A percentile compares a stretch with the other conserved stretches of the same genome.
phyloP scores from a whole-genome alignment of 1,140 invertebrate genomes.

The Drosophila littoralis region DNA sequence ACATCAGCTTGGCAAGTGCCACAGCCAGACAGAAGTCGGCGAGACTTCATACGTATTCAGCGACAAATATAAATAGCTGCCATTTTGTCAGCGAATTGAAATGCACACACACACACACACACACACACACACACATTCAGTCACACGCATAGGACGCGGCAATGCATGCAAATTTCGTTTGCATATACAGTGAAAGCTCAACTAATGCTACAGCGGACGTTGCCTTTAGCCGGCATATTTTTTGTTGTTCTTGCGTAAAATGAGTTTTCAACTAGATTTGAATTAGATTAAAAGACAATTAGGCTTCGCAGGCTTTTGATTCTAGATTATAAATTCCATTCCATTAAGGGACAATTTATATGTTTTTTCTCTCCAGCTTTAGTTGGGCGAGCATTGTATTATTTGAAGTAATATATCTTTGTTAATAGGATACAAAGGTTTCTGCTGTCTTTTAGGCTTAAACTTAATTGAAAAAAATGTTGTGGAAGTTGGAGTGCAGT shows the following conservation, averaged over 20 bases:
- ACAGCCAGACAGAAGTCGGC: constrained; percentile 43
- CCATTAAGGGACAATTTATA: too few relatives aligned
- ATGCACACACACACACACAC: constrained; percentile 19
- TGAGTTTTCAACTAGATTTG: background rate
- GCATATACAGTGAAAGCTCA: constrained; percentile 24
- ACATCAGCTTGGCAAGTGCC: constrained; percentile 77
- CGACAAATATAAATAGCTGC: constrained; percentile 52
- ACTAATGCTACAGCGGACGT: background rate
- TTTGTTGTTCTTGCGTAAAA: background rate
- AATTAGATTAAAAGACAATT: too few relatives aligned
- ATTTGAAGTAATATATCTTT: too few relatives aligned
- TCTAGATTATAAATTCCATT: too few relatives aligned
- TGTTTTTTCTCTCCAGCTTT: too few relatives aligned
- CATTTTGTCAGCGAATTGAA: constrained; percentile 49
- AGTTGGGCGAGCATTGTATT: too few relatives aligned
- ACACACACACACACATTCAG: constrained; percentile 32
- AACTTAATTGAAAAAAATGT: too few relatives aligned
- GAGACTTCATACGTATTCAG: constrained; percentile 3
- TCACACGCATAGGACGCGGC: constrained; percentile 40
- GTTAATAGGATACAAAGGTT: too few relatives aligned
- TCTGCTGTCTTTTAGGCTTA: too few relatives aligned
- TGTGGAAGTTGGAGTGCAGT: too few relatives aligned
- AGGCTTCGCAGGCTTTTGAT: too few relatives aligned
- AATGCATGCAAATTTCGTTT: constrained; percentile 67
- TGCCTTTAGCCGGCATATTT: background rate